Evolutionary conservation across 1,140 invertebrate genomes (phyloP).

Genomic region (Stegodyphus mimosarum): DNA sequence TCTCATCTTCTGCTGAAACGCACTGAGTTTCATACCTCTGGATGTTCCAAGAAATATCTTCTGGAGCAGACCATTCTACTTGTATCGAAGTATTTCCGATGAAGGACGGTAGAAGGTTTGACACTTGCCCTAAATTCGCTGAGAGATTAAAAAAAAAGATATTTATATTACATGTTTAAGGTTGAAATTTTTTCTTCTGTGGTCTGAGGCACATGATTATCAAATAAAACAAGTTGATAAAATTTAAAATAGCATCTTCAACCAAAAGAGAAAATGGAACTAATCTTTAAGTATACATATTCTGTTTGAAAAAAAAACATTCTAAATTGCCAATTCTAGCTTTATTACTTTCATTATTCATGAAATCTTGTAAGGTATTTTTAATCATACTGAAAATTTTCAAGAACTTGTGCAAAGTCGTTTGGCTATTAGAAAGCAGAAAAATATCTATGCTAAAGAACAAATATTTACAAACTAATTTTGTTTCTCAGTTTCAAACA

Average conservation of each 20-base stretch:
- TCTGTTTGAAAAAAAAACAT: neutral
- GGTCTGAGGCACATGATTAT: too few relatives aligned
- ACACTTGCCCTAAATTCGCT: slow-evolving; percentile 20
- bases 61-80: neutral
- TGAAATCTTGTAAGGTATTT: neutral
- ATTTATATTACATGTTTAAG: neutral
- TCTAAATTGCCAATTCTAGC: neutral
- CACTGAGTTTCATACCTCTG: neutral
- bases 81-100: slow-evolving; percentile 12
- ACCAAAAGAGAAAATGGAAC: neutral
- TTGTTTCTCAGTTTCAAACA: too few relatives aligned
- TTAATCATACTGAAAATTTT: too few relatives aligned
- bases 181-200: neutral
- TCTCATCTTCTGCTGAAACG: neutral
- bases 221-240: too few relatives aligned
- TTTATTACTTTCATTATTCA: neutral
- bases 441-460: too few relatives aligned
- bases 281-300: neutral
- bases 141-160: neutral
- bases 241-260: neutral
- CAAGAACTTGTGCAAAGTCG: too few relatives aligned
- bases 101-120: neutral
- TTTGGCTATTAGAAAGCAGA: too few relatives aligned
- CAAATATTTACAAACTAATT: too few relatives aligned
- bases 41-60: neutral